A percentile compares a stretch with the other conserved stretches of the same genome.
These are phyloP conservation scores for Oreochromis mossambicus DNA, from an alignment of 2,797 vertebrate genomes.

Conservation along the genomic window DNA sequence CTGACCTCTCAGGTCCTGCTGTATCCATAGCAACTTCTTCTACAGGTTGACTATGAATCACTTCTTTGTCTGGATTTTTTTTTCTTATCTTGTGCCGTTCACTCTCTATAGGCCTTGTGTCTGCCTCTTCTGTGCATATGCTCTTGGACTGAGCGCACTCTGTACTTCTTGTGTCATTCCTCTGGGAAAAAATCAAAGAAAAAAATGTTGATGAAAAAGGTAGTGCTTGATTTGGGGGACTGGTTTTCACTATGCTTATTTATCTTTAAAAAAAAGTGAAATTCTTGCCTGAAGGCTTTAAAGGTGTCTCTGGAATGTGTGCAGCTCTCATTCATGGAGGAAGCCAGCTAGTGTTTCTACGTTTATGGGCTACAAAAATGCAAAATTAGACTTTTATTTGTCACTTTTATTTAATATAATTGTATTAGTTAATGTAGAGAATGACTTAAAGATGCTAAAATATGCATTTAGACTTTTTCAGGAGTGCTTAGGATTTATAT, in stretches of 20 bases:
- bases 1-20: conserved; percentile 1
- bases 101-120: conserved; percentile 17
- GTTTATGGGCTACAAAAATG: accelerated
- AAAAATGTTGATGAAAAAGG: accelerated
- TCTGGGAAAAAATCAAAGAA: neutral
- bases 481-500: neutral
- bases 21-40: conserved; percentile 56
- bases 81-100: neutral
- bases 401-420: neutral
- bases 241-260: neutral
- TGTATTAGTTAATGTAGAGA: neutral
- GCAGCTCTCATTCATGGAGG: neutral
- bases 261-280: neutral
- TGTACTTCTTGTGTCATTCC: neutral
- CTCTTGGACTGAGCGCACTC: neutral
- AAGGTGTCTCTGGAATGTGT: neutral
- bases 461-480: neutral
- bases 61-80: conserved; percentile 46
- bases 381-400: accelerated
- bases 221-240: neutral
- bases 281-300: neutral
- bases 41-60: conserved; percentile 51
- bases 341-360: neutral
- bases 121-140: neutral
- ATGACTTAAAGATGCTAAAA: neutral